Percentiles rank a stretch among this genome's conserved stretches.
Conservation (phyloP, 2,797 vertebrate genomes). For the Psittacula derbiana region DNA sequence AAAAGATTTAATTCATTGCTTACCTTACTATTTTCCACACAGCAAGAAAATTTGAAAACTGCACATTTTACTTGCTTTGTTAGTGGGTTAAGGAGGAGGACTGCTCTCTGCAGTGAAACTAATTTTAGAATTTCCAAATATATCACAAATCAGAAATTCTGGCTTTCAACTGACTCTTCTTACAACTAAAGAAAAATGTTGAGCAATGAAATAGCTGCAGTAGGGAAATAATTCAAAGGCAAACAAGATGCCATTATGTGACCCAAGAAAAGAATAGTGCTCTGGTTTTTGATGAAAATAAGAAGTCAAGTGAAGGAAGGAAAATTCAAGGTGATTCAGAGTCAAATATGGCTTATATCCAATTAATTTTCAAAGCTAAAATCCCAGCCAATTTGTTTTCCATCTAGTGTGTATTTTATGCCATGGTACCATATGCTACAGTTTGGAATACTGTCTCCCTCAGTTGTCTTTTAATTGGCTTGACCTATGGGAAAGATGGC, state of each 20-base stretch:
- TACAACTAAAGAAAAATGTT: background rate
- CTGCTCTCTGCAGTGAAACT: background rate
- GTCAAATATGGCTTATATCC: conserved; percentile 36
- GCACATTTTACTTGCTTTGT: background rate
- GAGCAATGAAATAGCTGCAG: background rate
- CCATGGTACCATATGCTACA: conserved; percentile 70
- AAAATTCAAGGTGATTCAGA: conserved; percentile 42
- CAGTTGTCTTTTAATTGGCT: conserved; percentile 72
- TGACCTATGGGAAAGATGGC: conserved; percentile 75
- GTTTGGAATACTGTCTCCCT: conserved; percentile 58
- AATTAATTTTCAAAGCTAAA: conserved; percentile 63
- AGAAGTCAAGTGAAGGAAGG: background rate
- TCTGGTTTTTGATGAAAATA: background rate
- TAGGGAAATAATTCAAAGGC: background rate
- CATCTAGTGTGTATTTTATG: conserved; percentile 42
- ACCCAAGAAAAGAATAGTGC: background rate
- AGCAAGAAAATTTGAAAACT: background rate
- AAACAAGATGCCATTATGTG: background rate
- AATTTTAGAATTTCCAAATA: background rate
- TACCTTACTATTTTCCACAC: background rate
- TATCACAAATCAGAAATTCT: background rate
- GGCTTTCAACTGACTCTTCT: background rate
- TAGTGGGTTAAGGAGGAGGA: background rate
- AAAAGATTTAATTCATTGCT: background rate
- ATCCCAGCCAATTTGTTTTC: conserved; percentile 49